These are phyloP conservation scores for Candoia aspera DNA, from an alignment of 2,113 vertebrate genomes.

Conservation along the genomic window DNA sequence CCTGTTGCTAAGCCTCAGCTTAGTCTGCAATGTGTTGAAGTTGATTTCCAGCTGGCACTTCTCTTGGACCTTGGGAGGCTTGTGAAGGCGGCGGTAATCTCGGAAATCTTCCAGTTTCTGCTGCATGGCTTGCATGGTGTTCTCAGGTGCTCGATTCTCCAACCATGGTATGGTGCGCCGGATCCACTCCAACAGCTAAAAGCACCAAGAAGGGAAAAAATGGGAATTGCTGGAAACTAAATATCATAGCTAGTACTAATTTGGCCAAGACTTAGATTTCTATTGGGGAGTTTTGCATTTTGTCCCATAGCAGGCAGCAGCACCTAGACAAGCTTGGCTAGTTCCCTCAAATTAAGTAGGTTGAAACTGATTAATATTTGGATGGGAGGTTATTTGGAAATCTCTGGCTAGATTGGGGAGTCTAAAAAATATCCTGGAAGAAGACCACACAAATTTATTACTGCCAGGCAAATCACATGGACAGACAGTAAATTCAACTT, in stretches of 20 bases:
- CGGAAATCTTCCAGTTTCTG: slow-evolving; percentile 98
- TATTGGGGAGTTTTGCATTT: slow-evolving; percentile 7
- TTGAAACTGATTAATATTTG: background rate
- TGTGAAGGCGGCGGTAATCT: slow-evolving; percentile 94
- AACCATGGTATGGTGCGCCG: slow-evolving; percentile 96
- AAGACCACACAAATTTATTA: background rate
- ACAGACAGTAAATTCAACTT: background rate
- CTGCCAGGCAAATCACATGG: background rate
- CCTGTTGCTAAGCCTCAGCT: slow-evolving; percentile 95
- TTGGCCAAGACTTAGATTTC: background rate
- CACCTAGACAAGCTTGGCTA: background rate
- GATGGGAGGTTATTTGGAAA: background rate
- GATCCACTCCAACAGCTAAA: slow-evolving; percentile 95
- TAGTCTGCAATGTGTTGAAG: slow-evolving; percentile 99
- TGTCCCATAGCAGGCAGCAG: background rate
- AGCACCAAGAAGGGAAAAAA: slow-evolving; percentile 7
- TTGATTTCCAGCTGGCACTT: slow-evolving; percentile 99
- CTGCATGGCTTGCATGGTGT: slow-evolving; percentile 99
- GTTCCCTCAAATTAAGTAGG: background rate
- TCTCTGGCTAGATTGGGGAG: background rate
- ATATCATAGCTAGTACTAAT: background rate
- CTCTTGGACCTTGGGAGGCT: slow-evolving; percentile 97
- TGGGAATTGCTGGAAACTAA: background rate
- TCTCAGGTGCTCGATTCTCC: slow-evolving; percentile 91
- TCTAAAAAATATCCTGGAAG: background rate